These are phyloP conservation scores for Menura novaehollandiae DNA, from an alignment of 2,113 vertebrate genomes.

Conservation along the genomic window DNA sequence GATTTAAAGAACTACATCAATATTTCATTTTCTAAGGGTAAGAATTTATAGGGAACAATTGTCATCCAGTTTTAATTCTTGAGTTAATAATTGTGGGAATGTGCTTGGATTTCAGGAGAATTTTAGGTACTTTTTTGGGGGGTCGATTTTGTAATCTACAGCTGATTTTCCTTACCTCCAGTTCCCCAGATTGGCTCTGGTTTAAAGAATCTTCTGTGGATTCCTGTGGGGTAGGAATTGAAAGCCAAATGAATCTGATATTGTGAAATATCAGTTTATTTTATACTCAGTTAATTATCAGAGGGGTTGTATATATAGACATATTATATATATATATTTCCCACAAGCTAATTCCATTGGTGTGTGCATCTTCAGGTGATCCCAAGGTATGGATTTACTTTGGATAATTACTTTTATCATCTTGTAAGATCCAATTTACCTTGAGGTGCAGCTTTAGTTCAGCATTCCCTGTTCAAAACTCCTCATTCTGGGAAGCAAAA, in stretches of 20 bases:
- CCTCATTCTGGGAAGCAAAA: not conserved
- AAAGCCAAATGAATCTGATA: not conserved
- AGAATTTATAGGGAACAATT: not conserved
- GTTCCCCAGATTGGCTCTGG: not conserved
- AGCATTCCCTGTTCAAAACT: not conserved
- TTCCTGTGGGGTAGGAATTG: not conserved
- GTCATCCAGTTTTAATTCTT: not conserved
- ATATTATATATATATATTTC: not conserved
- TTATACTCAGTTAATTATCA: not conserved
- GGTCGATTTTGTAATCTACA: not conserved
- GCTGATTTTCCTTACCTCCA: not conserved
- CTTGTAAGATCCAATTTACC: not conserved
- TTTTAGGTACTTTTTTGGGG: not conserved
- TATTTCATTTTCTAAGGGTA: not conserved
- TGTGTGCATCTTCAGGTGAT: not conserved
- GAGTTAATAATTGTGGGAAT: not conserved
- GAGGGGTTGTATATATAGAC: not conserved
- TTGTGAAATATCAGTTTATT: not conserved
- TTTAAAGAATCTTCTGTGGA: not conserved
- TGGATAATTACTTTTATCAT: not conserved
- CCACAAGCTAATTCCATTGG: not conserved
- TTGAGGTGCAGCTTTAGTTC: not conserved
- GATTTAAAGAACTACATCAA: not conserved
- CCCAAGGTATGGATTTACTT: not conserved
- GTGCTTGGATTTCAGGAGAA: not conserved